phyloP scores from a whole-genome alignment of 2,888 invertebrate genomes.

The Melipona beecheii region DNA sequence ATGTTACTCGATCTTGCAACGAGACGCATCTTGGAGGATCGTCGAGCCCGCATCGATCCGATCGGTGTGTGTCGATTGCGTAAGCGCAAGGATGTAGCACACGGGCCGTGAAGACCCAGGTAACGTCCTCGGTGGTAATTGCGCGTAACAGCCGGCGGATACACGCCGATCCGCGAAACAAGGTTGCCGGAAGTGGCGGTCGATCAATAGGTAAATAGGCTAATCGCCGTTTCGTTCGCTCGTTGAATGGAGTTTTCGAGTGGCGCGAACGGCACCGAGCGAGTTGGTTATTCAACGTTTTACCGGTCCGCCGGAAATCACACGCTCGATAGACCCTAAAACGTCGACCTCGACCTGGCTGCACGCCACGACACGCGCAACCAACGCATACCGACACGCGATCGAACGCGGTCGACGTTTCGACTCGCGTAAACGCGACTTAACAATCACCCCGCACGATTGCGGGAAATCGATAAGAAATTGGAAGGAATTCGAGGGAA shows the following conservation, averaged over 20 bases:
- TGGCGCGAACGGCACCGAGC: conserved; percentile 16
- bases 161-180: conserved; percentile 64
- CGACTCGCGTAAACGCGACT: conserved; percentile 23
- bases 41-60: neutral
- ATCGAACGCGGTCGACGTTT: neutral
- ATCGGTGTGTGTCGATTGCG: conserved; percentile 11
- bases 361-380: conserved; percentile 11
- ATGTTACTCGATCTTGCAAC: neutral
- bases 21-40: neutral
- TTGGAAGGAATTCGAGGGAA: too few relatives aligned
- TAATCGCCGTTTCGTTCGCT: conserved; percentile 63
- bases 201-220: conserved; percentile 73
- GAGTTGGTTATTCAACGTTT: conserved; percentile 65
- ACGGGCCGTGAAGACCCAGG: conserved; percentile 28
- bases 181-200: conserved; percentile 63
- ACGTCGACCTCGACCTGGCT: conserved; percentile 66
- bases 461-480: conserved; percentile 46
- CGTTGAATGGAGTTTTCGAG: conserved; percentile 56
- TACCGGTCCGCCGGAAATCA: conserved; percentile 73
- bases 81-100: conserved; percentile 39
- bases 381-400: neutral
- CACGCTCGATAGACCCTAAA: conserved; percentile 71
- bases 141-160: conserved; percentile 54
- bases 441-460: neutral
- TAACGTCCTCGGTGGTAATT: conserved; percentile 53